Evolutionary conservation across 2,797 vertebrate genomes (phyloP).

Genomic region (Sciurus vulgaris): DNA sequence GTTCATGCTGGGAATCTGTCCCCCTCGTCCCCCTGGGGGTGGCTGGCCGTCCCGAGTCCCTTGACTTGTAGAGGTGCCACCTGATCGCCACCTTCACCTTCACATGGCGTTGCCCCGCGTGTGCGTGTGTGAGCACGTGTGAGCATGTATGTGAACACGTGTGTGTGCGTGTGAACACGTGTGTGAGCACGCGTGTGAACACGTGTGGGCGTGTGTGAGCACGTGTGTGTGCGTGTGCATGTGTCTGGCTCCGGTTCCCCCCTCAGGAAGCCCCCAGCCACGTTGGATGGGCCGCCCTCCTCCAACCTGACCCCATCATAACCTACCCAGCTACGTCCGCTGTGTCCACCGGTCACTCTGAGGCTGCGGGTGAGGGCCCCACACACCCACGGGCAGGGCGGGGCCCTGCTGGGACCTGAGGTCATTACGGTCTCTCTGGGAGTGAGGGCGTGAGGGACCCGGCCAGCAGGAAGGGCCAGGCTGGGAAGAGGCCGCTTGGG

Average conservation of each 20-base stretch:
- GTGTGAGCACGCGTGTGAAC: no score
- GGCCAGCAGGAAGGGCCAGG: no score
- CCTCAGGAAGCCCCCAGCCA: rapidly evolving
- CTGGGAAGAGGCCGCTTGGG: no score
- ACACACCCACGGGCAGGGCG: rapidly evolving
- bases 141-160: no score
- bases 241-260: not conserved
- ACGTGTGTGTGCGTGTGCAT: no score
- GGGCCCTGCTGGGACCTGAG: not conserved
- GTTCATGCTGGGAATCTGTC: no score
- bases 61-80: not conserved
- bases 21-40: not conserved
- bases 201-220: no score
- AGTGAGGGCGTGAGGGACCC: no score
- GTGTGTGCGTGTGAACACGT: no score
- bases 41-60: not conserved
- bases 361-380: not conserved
- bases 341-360: not conserved
- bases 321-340: not conserved
- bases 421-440: no score
- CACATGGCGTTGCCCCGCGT: no score
- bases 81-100: rapidly evolving
- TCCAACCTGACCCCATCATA: not conserved
- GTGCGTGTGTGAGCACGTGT: no score
- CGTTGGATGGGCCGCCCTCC: not conserved